Conservation (phyloP, 37 sponge, comb jelly and placozoan genomes). For the Dysidea cf. avara region DNA sequence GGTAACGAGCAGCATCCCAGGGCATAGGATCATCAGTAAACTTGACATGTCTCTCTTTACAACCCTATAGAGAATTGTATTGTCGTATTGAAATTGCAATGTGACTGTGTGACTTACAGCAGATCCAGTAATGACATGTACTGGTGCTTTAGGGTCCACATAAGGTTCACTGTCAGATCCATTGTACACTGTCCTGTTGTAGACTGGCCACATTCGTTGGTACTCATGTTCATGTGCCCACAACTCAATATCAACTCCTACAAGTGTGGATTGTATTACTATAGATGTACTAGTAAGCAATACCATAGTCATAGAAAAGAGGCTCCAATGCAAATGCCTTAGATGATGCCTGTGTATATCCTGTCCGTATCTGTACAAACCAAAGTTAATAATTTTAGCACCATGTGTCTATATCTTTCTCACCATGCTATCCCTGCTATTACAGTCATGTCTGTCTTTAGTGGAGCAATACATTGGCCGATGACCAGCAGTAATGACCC, state of each 20-base stretch:
- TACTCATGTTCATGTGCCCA: conserved; percentile 45
- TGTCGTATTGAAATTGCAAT: too few relatives aligned
- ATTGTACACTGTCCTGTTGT: conserved; percentile 20
- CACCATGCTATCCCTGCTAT: conserved; percentile 30
- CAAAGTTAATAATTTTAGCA: too few relatives aligned
- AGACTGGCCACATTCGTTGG: conserved; percentile 24
- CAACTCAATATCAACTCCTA: conserved; percentile 31
- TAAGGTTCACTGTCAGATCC: conserved; percentile 13
- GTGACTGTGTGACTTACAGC: too few relatives aligned
- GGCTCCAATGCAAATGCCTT: conserved; percentile 8
- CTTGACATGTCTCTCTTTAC: conserved; percentile 4
- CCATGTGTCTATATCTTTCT: neutral
- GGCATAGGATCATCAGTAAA: neutral
- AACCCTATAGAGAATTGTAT: too few relatives aligned
- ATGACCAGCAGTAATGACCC: conserved; percentile 63
- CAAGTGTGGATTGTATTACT: too few relatives aligned
- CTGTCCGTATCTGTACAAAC: conserved; percentile 7
- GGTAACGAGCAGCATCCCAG: conserved; percentile 6
- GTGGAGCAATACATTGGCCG: conserved; percentile 70
- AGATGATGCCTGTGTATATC: neutral
- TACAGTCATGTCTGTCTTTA: conserved; percentile 41
- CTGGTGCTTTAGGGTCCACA: conserved; percentile 25
- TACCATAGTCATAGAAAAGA: conserved; percentile 27
- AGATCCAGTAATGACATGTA: conserved; percentile 27
- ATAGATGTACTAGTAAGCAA: too few relatives aligned